These are phyloP conservation scores for Pseudochirops cupreus DNA, from an alignment of 2,797 vertebrate genomes.

Conservation along the genomic window DNA sequence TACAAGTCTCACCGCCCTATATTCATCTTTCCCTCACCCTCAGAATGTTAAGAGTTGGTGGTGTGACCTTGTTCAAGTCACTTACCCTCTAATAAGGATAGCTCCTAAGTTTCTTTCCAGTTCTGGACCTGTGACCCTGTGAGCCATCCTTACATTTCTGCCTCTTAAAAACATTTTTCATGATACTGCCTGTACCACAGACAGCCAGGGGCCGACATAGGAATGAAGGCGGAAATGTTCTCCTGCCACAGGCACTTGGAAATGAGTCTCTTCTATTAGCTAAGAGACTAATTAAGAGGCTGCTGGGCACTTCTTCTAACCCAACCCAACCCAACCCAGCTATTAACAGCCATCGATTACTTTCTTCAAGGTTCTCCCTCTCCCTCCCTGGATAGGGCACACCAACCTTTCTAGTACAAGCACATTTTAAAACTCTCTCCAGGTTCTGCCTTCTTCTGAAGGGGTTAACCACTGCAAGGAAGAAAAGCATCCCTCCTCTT, in stretches of 20 bases:
- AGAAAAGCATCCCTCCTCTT: constrained; percentile 63
- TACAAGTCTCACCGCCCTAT: background rate
- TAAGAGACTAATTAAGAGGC: constrained; percentile 71
- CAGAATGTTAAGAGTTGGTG: background rate
- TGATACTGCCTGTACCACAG: background rate
- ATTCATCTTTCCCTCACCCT: background rate
- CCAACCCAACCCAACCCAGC: background rate
- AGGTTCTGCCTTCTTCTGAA: constrained; percentile 9
- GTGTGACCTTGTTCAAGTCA: background rate
- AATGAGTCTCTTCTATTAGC: constrained; percentile 68
- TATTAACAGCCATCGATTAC: background rate
- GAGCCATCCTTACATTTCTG: background rate
- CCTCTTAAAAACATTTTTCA: background rate
- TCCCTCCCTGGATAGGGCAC: background rate
- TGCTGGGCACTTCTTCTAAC: constrained; percentile 53
- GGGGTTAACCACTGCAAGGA: constrained; percentile 79
- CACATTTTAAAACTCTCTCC: constrained; percentile 18
- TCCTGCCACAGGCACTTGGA: constrained; percentile 53
- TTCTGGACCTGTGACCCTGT: background rate
- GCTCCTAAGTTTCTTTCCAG: background rate
- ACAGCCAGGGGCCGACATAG: background rate
- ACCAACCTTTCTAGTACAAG: background rate
- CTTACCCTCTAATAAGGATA: background rate
- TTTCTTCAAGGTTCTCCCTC: background rate
- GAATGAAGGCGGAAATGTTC: background rate